Conservation (phyloP, 2,113 vertebrate species). For the Colius striatus region DNA sequence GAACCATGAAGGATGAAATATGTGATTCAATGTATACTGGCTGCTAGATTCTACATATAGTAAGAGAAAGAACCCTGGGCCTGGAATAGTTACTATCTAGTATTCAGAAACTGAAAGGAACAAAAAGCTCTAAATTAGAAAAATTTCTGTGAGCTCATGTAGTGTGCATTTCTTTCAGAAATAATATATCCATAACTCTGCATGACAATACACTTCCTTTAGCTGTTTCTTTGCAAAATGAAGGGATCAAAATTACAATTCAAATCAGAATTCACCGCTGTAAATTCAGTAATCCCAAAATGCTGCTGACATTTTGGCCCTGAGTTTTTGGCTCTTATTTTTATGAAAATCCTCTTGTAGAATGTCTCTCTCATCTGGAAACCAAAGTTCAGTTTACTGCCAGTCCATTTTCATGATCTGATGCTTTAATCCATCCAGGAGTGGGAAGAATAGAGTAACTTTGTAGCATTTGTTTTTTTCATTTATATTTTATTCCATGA, state of each 20-base stretch:
- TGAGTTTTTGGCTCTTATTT: background rate
- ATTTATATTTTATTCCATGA: background rate
- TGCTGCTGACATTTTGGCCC: background rate
- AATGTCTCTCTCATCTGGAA: background rate
- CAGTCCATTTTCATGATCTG: background rate
- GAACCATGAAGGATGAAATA: background rate
- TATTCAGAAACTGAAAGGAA: background rate
- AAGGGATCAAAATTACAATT: background rate
- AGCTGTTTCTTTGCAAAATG: background rate
- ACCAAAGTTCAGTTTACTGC: background rate
- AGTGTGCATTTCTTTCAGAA: background rate
- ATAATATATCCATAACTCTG: background rate
- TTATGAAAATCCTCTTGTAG: background rate
- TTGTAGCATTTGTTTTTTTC: background rate
- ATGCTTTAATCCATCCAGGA: background rate
- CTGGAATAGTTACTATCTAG: background rate
- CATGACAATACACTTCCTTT: background rate
- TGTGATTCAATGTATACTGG: background rate
- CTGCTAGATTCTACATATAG: background rate
- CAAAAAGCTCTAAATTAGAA: background rate
- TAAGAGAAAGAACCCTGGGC: background rate
- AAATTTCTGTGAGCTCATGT: background rate
- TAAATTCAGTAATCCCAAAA: background rate
- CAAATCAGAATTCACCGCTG: background rate
- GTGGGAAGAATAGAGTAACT: background rate